phyloP scores from a whole-genome alignment of 2,113 vertebrate species.

The Petaurus breviceps region DNA sequence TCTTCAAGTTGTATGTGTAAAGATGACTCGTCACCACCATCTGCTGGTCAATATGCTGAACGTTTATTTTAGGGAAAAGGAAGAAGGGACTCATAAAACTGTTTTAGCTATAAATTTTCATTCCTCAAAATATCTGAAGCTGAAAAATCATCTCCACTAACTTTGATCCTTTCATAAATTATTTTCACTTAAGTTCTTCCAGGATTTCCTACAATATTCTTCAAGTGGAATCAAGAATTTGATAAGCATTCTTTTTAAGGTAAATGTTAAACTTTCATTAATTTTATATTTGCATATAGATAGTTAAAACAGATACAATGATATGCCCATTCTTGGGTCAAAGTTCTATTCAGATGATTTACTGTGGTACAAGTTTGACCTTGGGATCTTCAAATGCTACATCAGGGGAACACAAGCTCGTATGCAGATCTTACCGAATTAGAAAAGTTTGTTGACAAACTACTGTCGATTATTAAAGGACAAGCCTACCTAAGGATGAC shows the following conservation, averaged over 20 bases:
- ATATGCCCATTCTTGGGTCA: neutral
- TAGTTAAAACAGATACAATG: neutral
- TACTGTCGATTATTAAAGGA: neutral
- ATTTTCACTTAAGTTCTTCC: neutral
- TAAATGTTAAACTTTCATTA: constrained; percentile 4
- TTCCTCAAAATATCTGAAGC: neutral
- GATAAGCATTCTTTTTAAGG: constrained; percentile 37
- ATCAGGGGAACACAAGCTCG: neutral
- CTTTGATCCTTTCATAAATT: neutral
- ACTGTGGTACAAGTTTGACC: neutral
- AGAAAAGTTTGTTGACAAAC: neutral
- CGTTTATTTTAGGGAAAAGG: neutral
- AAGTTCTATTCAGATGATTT: neutral
- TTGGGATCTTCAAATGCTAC: neutral
- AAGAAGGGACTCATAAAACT: constrained; percentile 9
- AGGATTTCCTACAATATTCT: neutral
- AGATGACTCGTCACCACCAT: constrained; percentile 64
- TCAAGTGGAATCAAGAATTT: constrained; percentile 4
- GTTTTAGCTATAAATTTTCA: neutral
- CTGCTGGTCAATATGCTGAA: constrained; percentile 62
- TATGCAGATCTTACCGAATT: neutral
- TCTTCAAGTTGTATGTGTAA: neutral
- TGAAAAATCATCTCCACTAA: constrained; percentile 9
- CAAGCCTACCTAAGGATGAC: neutral
- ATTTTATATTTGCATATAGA: neutral